phyloP scores from a whole-genome alignment of 2,888 invertebrate genomes.

The Hedychridium roseum region DNA sequence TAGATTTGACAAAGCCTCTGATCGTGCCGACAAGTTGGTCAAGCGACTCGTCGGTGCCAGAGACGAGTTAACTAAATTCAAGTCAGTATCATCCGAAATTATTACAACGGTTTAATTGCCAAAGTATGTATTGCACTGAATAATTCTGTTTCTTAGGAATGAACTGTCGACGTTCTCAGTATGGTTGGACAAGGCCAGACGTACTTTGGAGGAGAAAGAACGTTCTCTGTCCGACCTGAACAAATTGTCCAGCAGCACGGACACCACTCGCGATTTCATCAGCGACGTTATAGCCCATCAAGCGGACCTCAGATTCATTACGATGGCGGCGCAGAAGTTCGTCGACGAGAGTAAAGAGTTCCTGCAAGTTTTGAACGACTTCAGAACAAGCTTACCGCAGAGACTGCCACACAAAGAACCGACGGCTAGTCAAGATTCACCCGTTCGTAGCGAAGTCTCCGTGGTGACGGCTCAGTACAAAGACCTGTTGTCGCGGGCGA shows the following conservation, averaged over 20 bases:
- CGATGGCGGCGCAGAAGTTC: slow-evolving; percentile 96
- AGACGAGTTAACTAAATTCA: slow-evolving; percentile 88
- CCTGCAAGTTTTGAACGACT: slow-evolving; percentile 83
- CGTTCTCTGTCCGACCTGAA: slow-evolving; percentile 80
- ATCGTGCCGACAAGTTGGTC: slow-evolving; percentile 81
- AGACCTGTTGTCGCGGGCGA: slow-evolving; percentile 83
- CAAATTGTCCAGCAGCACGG: slow-evolving; percentile 75
- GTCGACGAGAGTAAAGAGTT: slow-evolving; percentile 95
- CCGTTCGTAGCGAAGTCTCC: slow-evolving; percentile 81
- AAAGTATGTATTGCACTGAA: neutral
- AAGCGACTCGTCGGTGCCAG: slow-evolving; percentile 79
- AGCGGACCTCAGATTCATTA: slow-evolving; percentile 93
- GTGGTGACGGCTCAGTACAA: slow-evolving; percentile 81
- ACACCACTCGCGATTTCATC: slow-evolving; percentile 87
- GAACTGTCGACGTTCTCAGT: slow-evolving; percentile 82
- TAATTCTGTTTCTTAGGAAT: slow-evolving; percentile 64
- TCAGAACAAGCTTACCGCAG: slow-evolving; percentile 84
- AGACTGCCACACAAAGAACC: slow-evolving; percentile 82
- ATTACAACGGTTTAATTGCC: no score
- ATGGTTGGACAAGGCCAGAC: slow-evolving; percentile 85
- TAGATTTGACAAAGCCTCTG: slow-evolving; percentile 82
- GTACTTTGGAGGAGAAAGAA: slow-evolving; percentile 85
- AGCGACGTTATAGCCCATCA: slow-evolving; percentile 95
- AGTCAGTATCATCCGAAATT: slow-evolving; percentile 59
- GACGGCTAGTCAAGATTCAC: slow-evolving; percentile 74